phyloP scores from a whole-genome alignment of 2,888 invertebrate species.

The Patella caerulea region DNA sequence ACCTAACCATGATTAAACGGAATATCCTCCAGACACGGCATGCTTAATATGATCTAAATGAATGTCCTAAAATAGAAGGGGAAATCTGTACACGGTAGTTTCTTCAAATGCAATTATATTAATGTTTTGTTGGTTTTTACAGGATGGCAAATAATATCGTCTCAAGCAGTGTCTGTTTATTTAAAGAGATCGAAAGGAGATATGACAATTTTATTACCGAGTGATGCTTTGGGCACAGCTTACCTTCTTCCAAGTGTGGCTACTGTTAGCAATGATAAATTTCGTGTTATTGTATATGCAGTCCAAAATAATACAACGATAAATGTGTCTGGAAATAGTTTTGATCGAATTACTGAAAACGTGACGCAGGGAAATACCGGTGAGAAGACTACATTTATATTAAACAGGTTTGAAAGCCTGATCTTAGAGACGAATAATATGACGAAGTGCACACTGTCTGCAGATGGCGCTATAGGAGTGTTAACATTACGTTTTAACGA shows the following conservation, averaged over 20 bases:
- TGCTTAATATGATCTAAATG: too few relatives aligned
- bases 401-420: not conserved
- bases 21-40: too few relatives aligned
- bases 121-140: slow-evolving; percentile 2
- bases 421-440: not conserved
- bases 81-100: not conserved
- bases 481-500: not conserved
- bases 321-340: not conserved
- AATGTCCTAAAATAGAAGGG: too few relatives aligned
- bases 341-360: not conserved
- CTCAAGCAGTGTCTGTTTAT: slow-evolving; percentile 27
- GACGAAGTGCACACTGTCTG: not conserved
- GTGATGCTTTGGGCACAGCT: slow-evolving; percentile 16
- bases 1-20: too few relatives aligned
- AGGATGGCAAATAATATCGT: slow-evolving; percentile 20
- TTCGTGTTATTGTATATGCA: not conserved
- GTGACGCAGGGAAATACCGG: not conserved
- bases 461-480: not conserved
- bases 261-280: not conserved
- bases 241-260: slow-evolving; percentile 27
- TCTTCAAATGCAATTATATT: not conserved
- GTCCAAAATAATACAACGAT: not conserved
- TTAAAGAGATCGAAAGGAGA: slow-evolving; percentile 21
- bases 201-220: slow-evolving; percentile 26
- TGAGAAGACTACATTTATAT: not conserved